Evolutionary conservation across 2,888 invertebrate genomes (phyloP), one percentile per base, ranked within the genome.

Genomic region (Spilosoma lubricipeda): DNA sequence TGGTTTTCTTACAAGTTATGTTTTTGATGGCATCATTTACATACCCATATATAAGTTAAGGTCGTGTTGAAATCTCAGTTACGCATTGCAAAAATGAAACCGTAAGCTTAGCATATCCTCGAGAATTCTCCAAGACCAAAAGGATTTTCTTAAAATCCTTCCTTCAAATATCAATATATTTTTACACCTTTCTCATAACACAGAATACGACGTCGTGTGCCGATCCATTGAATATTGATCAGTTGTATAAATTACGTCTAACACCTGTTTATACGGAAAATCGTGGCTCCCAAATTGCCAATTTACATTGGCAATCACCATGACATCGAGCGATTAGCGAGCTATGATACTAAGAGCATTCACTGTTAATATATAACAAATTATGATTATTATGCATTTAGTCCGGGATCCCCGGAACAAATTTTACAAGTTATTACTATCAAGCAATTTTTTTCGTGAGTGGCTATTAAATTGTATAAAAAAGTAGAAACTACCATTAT

Each of bases 251-350:
- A 91, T 91, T 90, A 89, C 85, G 85, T 82, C 86, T 86, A 88
- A 90, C 89, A 90, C 88, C 89, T 88, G 90, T 90, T 85, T 90
- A 89, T 88, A 88, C 86, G 85, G 85, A 83, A 88, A 90, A 89
- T 91, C 88, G 88, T 90, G 89, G 89, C 87, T 81, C 80, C 87
- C 87, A 90, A 91, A 93, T 92, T 91, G 92, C 77, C 90, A 90
- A 92, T 93, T 92, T 92, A 90, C 92, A 92, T 93, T 89, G 85
- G 85, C 88, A 91, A 91, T 90, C 89, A 89, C 87, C 86, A 80
- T 75, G 82, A 82, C 85, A 85, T 86, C 84, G 75, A 80, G 80
- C 82, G 86, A 85, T 85, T 85, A 85, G 81, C 85, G 80, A 84
- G 77, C 78, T 74, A 76, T 63, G 23, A 27, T 70, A 63, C 45